Evolutionary conservation across 1,140 invertebrate species (phyloP), one percentile per base, ranked within the genome.

Genomic region (Lithobius niger): DNA sequence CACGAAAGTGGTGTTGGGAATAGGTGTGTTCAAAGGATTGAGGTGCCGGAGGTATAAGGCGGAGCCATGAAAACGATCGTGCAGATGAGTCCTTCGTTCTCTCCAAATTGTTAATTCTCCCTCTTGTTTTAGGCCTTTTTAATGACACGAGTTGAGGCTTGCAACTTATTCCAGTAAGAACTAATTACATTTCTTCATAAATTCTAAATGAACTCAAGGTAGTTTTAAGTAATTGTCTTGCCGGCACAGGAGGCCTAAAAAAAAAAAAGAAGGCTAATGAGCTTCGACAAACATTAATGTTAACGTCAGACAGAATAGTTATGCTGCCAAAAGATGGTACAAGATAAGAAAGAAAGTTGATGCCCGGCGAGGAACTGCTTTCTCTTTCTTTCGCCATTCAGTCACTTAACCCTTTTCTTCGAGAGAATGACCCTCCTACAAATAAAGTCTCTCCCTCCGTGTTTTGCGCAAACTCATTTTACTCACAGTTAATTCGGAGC

Each of bases 121-220:
- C n/a, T 47, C 10, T 47, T 47, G 10, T 47, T 21, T 21, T 47
- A 47, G 19, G 13, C 19, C 19, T 47, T 47, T 47, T 47, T 47
- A 47, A 47, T 47, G 44, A 47, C 44, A 21, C 44, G 44, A 6
- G 44, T 47, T 6, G 19, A 47, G 22, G 44, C 19, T 47, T 6
- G 19, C 10, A 21, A 47, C 10, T 10, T 13, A 47, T 6, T 47
- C 19, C 10, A 15, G 22, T 15, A 50, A 26, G 24, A 50, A 50
- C 48, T 50, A 50, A 50, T 50, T 50, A 50, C 48, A 50, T 50
- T 26, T 50, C 48, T 50, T 50, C 48, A 50, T 50, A 50, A 50
- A 50, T 50, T 50, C 48, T 50, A 26, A 50, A 50, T 50, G 48
- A 50, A 50, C 24, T 50, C 27, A 27, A 19, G 44, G 44, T 47